Evolutionary conservation across 2,113 vertebrate species (phyloP).

Genomic region (Dicaeum eximium): DNA sequence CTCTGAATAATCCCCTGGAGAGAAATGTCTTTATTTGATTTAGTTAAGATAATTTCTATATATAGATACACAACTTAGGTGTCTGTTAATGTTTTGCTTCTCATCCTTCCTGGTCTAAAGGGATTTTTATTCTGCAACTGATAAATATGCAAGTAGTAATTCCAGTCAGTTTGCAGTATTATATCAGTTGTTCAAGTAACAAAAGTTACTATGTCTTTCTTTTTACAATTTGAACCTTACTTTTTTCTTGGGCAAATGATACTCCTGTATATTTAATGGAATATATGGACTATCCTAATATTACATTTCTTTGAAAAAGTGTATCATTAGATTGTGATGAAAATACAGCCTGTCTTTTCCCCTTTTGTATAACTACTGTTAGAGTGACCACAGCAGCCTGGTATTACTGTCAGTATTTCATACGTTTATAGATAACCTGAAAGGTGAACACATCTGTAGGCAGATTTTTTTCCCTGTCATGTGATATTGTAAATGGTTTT

Average conservation of each 20-base stretch:
- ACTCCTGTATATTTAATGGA: neutral
- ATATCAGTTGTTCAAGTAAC: neutral
- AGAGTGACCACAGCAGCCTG: neutral
- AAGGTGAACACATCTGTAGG: neutral
- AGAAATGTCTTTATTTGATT: neutral
- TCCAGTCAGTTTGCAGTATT: neutral
- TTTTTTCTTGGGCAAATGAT: neutral
- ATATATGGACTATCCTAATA: neutral
- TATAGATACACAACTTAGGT: neutral
- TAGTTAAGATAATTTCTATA: neutral
- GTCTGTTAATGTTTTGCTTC: neutral
- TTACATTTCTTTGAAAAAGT: neutral
- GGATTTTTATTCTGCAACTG: neutral
- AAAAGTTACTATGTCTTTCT: neutral
- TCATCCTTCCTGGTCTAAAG: neutral
- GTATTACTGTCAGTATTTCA: neutral
- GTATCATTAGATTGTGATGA: neutral
- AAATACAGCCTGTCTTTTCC: neutral
- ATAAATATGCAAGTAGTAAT: neutral
- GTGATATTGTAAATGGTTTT: neutral
- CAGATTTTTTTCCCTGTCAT: neutral
- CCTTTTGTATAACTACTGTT: neutral
- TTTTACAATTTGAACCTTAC: neutral
- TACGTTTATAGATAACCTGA: neutral
- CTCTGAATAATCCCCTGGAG: neutral